Conservation (phyloP, 2,888 invertebrate genomes). For the Pocota personata region DNA sequence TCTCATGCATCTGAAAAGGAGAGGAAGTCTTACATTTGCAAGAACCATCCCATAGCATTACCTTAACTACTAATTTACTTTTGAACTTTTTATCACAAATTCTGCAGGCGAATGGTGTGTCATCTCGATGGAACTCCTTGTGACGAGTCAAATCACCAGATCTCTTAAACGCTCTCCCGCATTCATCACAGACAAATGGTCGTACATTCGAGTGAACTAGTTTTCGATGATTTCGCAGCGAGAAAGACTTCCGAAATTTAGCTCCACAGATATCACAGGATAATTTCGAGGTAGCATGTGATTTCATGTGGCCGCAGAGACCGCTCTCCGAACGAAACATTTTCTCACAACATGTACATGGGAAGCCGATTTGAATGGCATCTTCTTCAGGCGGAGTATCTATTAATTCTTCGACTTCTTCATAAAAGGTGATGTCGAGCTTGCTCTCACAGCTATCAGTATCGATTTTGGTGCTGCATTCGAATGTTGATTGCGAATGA, state of each 20-base stretch:
- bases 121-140: conserved; percentile 55
- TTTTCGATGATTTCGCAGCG: conserved; percentile 10
- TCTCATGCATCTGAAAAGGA: conserved; percentile 39
- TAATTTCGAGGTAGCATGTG: not conserved
- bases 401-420: not conserved
- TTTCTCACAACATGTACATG: conserved; percentile 1
- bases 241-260: not conserved
- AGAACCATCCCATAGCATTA: not conserved
- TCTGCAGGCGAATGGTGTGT: conserved; percentile 43
- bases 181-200: conserved; percentile 46
- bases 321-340: not conserved
- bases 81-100: conserved; percentile 43
- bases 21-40: not conserved
- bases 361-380: not conserved
- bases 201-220: conserved; percentile 26
- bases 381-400: not conserved
- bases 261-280: conserved; percentile 32
- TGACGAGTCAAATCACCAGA: conserved; percentile 43
- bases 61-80: conserved; percentile 53
- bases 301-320: not conserved
- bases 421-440: not conserved
- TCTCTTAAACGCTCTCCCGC: conserved; percentile 34
- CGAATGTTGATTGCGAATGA: conserved; percentile 3
- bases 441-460: not conserved
- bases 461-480: not conserved